Evolutionary conservation across 2,888 invertebrate species (phyloP).

Genomic region (Julus scandinavius): DNA sequence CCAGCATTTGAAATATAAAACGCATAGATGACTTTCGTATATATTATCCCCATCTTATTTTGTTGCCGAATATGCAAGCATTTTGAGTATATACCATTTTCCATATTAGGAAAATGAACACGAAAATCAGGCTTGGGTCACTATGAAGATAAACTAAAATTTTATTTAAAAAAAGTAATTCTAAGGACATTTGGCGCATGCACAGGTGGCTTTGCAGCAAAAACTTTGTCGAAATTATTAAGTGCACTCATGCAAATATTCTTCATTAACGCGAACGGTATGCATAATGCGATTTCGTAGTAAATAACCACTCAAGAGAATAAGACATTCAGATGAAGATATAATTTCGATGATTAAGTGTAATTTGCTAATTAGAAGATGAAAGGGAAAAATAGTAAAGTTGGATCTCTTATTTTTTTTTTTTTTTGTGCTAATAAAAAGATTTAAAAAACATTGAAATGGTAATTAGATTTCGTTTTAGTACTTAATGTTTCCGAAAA

Average conservation of each 20-base stretch:
- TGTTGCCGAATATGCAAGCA: no score
- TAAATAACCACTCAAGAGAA: not conserved
- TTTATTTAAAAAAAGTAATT: not conserved
- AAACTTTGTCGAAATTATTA: not conserved
- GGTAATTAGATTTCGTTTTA: no score
- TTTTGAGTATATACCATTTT: no score
- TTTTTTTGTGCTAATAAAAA: not conserved
- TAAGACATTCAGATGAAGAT: not conserved
- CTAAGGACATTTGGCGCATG: not conserved
- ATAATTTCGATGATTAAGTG: not conserved
- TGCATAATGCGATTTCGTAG: not conserved
- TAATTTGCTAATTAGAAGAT: not conserved
- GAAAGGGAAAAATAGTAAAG: not conserved
- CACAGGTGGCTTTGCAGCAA: not conserved
- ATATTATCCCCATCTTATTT: no score
- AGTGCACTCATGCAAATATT: not conserved
- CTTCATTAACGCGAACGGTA: not conserved
- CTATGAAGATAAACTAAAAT: no score
- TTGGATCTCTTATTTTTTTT: not conserved
- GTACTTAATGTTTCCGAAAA: no score
- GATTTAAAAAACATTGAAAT: no score
- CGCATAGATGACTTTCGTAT: no score
- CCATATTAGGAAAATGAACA: no score
- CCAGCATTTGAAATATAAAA: no score
- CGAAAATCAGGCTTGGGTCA: no score